Evolutionary conservation across 1,140 invertebrate species (phyloP), one percentile per base, ranked within the genome.

Genomic region (Trialeurodes vaporariorum): DNA sequence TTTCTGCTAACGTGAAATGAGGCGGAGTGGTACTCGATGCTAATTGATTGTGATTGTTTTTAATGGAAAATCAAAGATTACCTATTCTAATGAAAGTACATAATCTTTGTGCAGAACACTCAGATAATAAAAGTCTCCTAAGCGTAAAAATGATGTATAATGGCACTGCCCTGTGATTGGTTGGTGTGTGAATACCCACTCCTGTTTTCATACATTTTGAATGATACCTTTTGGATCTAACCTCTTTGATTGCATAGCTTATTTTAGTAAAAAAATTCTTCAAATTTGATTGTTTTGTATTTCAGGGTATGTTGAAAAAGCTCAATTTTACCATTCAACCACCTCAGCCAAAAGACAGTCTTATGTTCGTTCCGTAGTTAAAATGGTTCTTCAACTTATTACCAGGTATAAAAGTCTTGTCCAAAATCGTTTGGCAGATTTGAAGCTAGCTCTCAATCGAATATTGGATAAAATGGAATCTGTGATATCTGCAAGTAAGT

Each of bases 381-480:
- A 85, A 71, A 77, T 87, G 59, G 63, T 66, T 64, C 34, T 71
- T 59, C 49, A 81, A 79, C 2, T 69, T 9, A 63, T 68, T n/a
- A 67, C 65, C 9, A 75, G 82, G 26, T 77, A 83, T 66, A 84
- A 84, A 67, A 78, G 81, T 63, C 70, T 83, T 24, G 65, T 82
- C 0, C 78, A 79, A 17, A 77, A 77, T 12, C 80, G 82, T 71
- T 73, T 77, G n/a, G 79, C 81, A 67, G 77, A 79, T n/a, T 80
- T 87, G 60, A 79, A 79, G 40, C 78, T 72, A 59, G 77, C 83
- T 5, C 75, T 87, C 27, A 76, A 79, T 2, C 79, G 79, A 65
- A 80, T 87, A 73, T 72, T 86, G 17, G 82, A 84, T 61, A 83
- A 87, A 70, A 82, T 84, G 72, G 85, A 86, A 75, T 76, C 76